Percentiles rank a stretch among this genome's conserved stretches.
Evolutionary conservation across 35 echinoderm and acorn worm genomes (phyloP).

Genomic region (Patiria miniata): DNA sequence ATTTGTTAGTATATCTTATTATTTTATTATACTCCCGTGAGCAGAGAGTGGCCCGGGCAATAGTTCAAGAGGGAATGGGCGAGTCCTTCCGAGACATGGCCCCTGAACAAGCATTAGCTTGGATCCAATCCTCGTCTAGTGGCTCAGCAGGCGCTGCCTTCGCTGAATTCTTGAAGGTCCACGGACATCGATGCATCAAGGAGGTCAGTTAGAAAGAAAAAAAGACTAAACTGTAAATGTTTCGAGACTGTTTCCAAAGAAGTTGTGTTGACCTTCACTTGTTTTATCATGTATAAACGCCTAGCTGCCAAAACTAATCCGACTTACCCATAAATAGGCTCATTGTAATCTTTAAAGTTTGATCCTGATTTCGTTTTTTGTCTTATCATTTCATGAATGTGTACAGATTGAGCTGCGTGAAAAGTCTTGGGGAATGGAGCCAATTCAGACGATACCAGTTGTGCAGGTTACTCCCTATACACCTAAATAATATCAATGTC

Average conservation of each 20-base stretch:
- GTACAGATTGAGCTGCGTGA: slow-evolving; percentile 57
- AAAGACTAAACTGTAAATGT: no score
- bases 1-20: no score
- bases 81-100: slow-evolving; percentile 17
- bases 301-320: no score
- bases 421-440: slow-evolving; percentile 47
- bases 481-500: no score
- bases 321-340: no score
- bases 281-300: no score
- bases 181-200: slow-evolving; percentile 41
- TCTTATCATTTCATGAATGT: no score
- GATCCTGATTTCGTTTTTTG: no score
- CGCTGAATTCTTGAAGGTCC: slow-evolving; percentile 37
- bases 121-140: slow-evolving; percentile 24
- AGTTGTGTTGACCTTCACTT: no score
- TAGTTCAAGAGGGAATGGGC: slow-evolving; percentile 21
- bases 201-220: slow-evolving; percentile 18
- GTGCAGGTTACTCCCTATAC: slow-evolving; percentile 44
- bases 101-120: slow-evolving; percentile 16
- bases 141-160: slow-evolving; percentile 33
- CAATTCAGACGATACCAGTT: slow-evolving; percentile 35
- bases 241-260: no score
- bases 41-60: slow-evolving; percentile 31
- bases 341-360: no score
- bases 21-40: no score